Evolutionary conservation across 1,140 invertebrate genomes (phyloP), one percentile per base, ranked within the genome.

Genomic region (Solenopsis fugax): DNA sequence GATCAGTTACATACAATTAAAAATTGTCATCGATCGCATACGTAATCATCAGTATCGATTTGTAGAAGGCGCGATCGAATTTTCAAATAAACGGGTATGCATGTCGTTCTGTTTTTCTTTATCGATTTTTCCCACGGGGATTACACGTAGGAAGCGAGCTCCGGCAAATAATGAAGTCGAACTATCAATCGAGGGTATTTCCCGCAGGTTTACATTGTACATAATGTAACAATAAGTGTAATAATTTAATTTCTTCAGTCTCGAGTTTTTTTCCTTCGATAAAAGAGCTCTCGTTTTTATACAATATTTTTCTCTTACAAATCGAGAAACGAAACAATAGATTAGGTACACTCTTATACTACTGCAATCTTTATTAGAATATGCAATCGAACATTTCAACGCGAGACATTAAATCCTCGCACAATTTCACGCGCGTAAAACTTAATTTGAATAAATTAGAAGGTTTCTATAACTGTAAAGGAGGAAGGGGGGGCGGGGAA

Each of bases 1-100:
- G 87, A 92, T 93, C 72, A 91, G 85, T 91, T 88, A 92, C 71
- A 67, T 91, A 90, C 81, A 90, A 87, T 88, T 71, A 45, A 80
- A 89, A 90, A 87, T 34, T 48, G 58, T 89, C 72, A 62, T 77
- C 60, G 62, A 77, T 67, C 73, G 77, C 69, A 75, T 56, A 72
- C 86, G 54, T 80, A 69, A 50, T 50, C 69, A 87, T 80, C 62
- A 80, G 48, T 56, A 60, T 77, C 64, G 21, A 56, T 45, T 81
- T 58, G 10, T 13, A 3, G 29, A 50, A 64, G 71, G 62, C 64
- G 24, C 67, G 18, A 75, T 69, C 24, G 34, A 56, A 62, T 86
- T 71, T 78, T 37, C 34, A 78, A 89, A 54, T 69, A 41, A 80
- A 80, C n/a, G 4, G 29, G 34, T 45, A 54, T 9, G 1, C 12